These are phyloP conservation scores for Lamproptera curius DNA, from an alignment of 2,888 invertebrate species.

Conservation along the genomic window DNA sequence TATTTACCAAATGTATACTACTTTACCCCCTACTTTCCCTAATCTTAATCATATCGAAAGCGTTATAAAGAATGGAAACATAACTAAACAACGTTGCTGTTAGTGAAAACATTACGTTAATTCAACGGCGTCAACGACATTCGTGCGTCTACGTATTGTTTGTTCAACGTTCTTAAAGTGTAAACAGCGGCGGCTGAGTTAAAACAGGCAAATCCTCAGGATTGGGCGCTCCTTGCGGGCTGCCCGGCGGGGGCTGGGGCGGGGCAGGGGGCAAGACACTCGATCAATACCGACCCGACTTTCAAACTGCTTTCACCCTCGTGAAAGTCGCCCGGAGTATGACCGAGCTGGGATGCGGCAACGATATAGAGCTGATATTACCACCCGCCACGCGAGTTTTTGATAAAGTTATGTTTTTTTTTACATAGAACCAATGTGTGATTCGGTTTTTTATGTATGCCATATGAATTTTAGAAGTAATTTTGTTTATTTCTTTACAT, in stretches of 20 bases:
- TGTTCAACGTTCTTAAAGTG: constrained; percentile 16
- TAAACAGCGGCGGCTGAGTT: constrained; percentile 28
- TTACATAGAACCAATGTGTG: too few species aligned
- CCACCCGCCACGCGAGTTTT: constrained; percentile 21
- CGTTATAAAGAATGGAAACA: too few species aligned
- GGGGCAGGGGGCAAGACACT: constrained; percentile 64
- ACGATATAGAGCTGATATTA: constrained; percentile 43
- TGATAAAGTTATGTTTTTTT: too few species aligned
- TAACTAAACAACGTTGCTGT: too few species aligned
- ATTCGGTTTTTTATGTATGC: too few species aligned
- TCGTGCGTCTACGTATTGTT: neutral
- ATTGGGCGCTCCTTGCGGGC: constrained; percentile 61
- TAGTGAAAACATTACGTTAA: neutral
- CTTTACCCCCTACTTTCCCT: too few species aligned
- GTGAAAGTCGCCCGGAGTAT: constrained; percentile 75
- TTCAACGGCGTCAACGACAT: neutral
- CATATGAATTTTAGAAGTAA: too few species aligned
- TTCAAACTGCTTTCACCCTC: constrained; percentile 79
- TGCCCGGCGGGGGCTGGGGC: constrained; percentile 35
- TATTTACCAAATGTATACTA: too few species aligned
- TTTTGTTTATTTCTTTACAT: too few species aligned
- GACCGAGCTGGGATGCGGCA: constrained; percentile 50
- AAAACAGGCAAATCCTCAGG: constrained; percentile 56
- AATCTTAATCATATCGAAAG: too few species aligned
- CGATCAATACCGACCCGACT: constrained; percentile 78